Base-by-base conservation (phyloP, 2,888 invertebrate species). In the Tortrix viridana region DNA sequence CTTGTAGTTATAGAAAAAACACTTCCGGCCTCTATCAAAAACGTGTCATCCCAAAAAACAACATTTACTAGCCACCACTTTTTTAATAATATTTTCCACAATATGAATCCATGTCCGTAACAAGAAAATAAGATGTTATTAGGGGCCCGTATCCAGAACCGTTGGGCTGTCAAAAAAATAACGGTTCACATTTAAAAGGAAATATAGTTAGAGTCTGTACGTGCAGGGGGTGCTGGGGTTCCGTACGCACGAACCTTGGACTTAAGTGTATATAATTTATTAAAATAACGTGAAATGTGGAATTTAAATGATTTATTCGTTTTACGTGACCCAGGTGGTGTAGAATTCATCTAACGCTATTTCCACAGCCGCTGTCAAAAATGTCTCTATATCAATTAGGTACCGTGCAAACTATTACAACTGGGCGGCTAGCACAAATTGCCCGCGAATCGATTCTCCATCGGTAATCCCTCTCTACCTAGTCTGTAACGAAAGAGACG, bases 151-250 rank as follows among this genome's bases (percentile, higher is more conserved):
- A 70, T 72, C 73, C 73, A 66, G 69, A 71, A 73, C 71, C 74
- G 72, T 65, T 71, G 72, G 77, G 81, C 84, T 89, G 89, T 89
- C 89, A 89, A 80, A 89, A 88, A 88, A 89, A 89, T 89, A 87
- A 82, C 85, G 77, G 78, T 80, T 79, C 82, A 80, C 83, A 82
- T 89, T 88, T 85, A 86, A 88, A 87, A 84, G 86, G 88, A 88
- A 84, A 85, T 86, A 87, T 82, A 81, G 82, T 84, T 80, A 80
- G 79, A 70, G 77, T 71, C 68, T 71, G 81, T 84, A 85, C 87
- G 88, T 87, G 85, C 74, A 68, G 71, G 74, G 76, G 72, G 71
- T 66, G 69, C 60, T 65, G 58, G 60, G 54, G 50, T 44, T 56
- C 18, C 55, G 56, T 5, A 44, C 46, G 44, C 43, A 61, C 61